A percentile compares a stretch with the other conserved stretches of the same genome.
phyloP scores from a whole-genome alignment of 1,140 invertebrate genomes.

The Apis florea region DNA sequence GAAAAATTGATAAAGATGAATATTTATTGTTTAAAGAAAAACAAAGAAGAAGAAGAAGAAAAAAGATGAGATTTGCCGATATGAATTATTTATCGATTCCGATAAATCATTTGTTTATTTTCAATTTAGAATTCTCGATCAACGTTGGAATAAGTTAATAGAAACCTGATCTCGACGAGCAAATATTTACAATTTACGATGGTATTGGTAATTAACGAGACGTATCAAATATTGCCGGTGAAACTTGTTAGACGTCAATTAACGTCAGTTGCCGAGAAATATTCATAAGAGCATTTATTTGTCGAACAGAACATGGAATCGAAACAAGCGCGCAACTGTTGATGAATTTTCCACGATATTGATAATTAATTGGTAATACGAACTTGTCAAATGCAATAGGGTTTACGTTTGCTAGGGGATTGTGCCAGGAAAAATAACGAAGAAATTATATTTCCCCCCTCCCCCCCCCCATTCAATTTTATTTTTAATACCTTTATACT shows the following conservation, averaged over 20 bases:
- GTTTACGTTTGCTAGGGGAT: not conserved
- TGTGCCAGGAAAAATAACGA: not conserved
- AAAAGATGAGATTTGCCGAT: not conserved
- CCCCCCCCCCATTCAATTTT: too few species aligned
- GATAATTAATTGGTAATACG: not conserved
- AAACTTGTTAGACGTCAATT: not conserved
- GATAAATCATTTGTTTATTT: not conserved
- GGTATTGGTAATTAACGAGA: not conserved
- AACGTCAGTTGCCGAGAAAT: constrained; percentile 4
- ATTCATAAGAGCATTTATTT: not conserved
- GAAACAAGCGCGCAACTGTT: not conserved
- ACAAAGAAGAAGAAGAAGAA: not conserved
- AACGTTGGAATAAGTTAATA: too few species aligned
- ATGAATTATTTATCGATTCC: too few species aligned
- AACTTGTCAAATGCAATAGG: not conserved
- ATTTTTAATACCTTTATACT: too few species aligned
- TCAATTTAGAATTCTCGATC: not conserved
- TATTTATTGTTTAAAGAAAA: not conserved
- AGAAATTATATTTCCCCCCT: too few species aligned
- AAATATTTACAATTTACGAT: not conserved
- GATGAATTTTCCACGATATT: constrained; percentile 2
- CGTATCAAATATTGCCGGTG: not conserved
- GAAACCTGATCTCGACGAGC: not conserved
- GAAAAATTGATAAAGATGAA: too few species aligned
- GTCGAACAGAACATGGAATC: too few species aligned